A percentile compares a stretch with the other conserved stretches of the same genome.
These are phyloP conservation scores for Pandemis heparana DNA, from an alignment of 2,888 invertebrate species.

Conservation along the genomic window DNA sequence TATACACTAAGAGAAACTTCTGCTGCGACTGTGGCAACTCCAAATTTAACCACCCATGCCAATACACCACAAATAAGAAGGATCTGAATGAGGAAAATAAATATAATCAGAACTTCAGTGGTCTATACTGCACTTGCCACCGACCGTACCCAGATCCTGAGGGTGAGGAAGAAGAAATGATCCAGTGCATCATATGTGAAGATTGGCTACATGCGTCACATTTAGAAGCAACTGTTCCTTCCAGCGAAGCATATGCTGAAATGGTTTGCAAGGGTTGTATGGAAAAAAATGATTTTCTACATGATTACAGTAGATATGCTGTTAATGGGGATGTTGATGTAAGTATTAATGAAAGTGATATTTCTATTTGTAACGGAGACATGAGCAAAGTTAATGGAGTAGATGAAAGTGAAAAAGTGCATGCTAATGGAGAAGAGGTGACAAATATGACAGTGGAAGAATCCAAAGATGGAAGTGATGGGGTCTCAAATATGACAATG, in stretches of 20 bases:
- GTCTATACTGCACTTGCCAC: constrained; percentile 95
- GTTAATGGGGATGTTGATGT: constrained; percentile 63
- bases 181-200: constrained; percentile 98
- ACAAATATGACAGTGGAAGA: constrained; percentile 33
- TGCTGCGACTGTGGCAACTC: constrained; percentile 97
- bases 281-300: constrained; percentile 90
- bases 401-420: constrained; percentile 47
- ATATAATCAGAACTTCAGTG: constrained; percentile 98
- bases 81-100: constrained; percentile 89
- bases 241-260: constrained; percentile 89
- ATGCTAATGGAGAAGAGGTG: constrained; percentile 42
- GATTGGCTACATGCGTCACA: constrained; percentile 98
- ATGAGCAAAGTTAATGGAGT: constrained; percentile 43
- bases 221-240: constrained; percentile 86
- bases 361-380: constrained; percentile 49
- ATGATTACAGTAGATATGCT: constrained; percentile 87
- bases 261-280: constrained; percentile 94
- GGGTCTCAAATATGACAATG: constrained; percentile 37
- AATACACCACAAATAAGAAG: constrained; percentile 87
- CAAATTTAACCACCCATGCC: constrained; percentile 90
- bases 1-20: constrained; percentile 98
- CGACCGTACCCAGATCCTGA: constrained; percentile 98
- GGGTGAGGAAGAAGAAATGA: constrained; percentile 95
- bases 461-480: constrained; percentile 27
- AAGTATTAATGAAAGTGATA: constrained; percentile 50